phyloP scores from a whole-genome alignment of 2,113 vertebrate genomes.

The Oryzias celebensis region DNA sequence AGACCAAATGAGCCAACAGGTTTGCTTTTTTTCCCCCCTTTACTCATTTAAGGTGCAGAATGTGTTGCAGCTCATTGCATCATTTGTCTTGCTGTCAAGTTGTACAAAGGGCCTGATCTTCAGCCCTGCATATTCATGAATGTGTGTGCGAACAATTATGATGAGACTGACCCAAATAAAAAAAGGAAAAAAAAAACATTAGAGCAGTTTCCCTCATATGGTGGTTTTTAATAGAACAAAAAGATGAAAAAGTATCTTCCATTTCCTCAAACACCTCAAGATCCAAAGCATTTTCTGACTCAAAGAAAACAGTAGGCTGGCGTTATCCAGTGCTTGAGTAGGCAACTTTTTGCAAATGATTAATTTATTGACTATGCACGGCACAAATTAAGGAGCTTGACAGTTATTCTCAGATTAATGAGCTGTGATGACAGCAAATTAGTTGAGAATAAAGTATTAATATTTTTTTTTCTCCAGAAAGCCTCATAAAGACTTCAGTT shows the following conservation, averaged over 20 bases:
- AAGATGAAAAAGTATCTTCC: no score
- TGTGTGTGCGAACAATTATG: not conserved
- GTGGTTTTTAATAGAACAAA: no score
- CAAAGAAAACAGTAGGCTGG: not conserved
- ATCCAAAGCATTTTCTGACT: not conserved
- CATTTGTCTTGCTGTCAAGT: slow-evolving; percentile 55
- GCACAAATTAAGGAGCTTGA: slow-evolving; percentile 38
- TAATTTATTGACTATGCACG: slow-evolving; percentile 28
- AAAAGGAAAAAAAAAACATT: not conserved
- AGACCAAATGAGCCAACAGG: not conserved
- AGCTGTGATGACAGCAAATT: slow-evolving; percentile 44
- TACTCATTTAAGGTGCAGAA: slow-evolving; percentile 6
- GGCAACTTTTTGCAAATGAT: slow-evolving; percentile 25
- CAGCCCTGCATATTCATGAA: slow-evolving; percentile 43
- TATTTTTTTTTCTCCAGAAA: slow-evolving; percentile 1
- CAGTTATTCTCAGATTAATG: slow-evolving; percentile 60
- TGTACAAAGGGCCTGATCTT: slow-evolving; percentile 22
- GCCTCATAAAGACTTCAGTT: slow-evolving; percentile 15
- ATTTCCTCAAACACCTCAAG: no score
- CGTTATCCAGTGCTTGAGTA: slow-evolving; percentile 11
- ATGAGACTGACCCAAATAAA: not conserved
- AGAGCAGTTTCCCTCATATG: not conserved
- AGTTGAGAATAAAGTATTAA: slow-evolving; percentile 42
- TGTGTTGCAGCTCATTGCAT: slow-evolving; percentile 46
- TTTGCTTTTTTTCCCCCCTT: slow-evolving; percentile 18